phyloP scores from a whole-genome alignment of 2,797 vertebrate species.

The Halcyon smyrnensis region DNA sequence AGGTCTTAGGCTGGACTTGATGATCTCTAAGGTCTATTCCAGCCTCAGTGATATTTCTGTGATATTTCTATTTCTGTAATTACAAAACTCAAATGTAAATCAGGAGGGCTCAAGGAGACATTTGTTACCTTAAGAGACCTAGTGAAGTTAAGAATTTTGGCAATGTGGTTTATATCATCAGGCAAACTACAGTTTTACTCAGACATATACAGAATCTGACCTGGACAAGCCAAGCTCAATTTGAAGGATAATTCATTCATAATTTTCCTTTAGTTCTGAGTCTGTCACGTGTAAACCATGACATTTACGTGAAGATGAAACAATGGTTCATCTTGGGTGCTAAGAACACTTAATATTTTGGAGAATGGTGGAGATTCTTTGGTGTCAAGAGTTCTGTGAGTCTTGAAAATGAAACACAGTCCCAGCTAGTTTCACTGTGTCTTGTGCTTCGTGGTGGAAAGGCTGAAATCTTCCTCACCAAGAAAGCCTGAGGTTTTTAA shows the following conservation, averaged over 20 bases:
- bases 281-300: background rate
- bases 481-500: background rate
- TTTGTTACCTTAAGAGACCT: background rate
- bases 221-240: background rate
- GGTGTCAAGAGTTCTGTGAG: background rate
- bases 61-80: too few species aligned
- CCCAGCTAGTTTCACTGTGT: background rate
- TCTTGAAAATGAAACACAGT: background rate
- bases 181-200: background rate
- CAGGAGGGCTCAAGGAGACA: background rate
- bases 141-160: background rate
- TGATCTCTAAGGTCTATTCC: too few species aligned
- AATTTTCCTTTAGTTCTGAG: background rate
- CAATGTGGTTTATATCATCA: background rate
- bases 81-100: background rate
- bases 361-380: background rate
- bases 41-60: too few species aligned
- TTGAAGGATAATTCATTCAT: background rate
- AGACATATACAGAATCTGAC: background rate
- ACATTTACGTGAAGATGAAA: rapidly evolving
- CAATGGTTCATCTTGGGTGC: background rate
- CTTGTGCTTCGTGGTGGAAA: background rate
- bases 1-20: too few species aligned
- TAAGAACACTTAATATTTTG: background rate
- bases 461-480: background rate